Base-by-base conservation (phyloP, 1,140 invertebrate species). In the Oryctes rhinoceros region DNA sequence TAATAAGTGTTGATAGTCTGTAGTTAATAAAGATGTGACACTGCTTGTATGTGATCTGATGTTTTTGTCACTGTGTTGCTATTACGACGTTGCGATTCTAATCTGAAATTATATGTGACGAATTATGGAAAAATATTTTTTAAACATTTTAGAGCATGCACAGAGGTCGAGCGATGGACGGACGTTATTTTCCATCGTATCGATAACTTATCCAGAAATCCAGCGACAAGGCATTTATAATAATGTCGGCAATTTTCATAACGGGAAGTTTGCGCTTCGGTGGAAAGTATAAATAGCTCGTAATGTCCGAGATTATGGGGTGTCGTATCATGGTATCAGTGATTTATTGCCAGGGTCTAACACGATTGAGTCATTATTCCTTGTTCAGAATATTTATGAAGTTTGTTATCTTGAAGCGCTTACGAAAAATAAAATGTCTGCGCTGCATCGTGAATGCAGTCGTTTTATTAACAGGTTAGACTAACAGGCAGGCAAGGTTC, bases 271-370 rank as follows among this genome's bases (percentile, higher is more conserved):
- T 53, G 49, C 49, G 49, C 49, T 53, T 13, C 49, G 49, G 9
- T 4, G 49, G n/a, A 53, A 53, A 53, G n/a, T 53, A 53, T 53
- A 53, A 53, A 53, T 53, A 53, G 49, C 49, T 53, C 13, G 49
- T 53, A 53, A 53, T 53, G n/a, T 53, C 49, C 49, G n/a, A 53
- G 49, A 53, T 53, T 53, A 53, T 53, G 49, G 49, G 49, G 49
- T 53, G 49, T 53, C 49, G 49, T 53, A 53, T 44, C 39, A 53
- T 53, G 4, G 49, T 53, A 53, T 53, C 49, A 53, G n/a, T 53
- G 49, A 53, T 53, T 53, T 53, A 53, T 15, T 10, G 49, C 49
- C n/a, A 13, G 4, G 49, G 49, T 53, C 49, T 53, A 53, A 53
- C 49, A 15, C 49, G n/a, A 53, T 53, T 53, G 49, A 53, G 49